Percentiles rank a stretch among this genome's conserved stretches.
Conservation (phyloP, 2,888 invertebrate genomes). For the Cerceris ruficornis region DNA sequence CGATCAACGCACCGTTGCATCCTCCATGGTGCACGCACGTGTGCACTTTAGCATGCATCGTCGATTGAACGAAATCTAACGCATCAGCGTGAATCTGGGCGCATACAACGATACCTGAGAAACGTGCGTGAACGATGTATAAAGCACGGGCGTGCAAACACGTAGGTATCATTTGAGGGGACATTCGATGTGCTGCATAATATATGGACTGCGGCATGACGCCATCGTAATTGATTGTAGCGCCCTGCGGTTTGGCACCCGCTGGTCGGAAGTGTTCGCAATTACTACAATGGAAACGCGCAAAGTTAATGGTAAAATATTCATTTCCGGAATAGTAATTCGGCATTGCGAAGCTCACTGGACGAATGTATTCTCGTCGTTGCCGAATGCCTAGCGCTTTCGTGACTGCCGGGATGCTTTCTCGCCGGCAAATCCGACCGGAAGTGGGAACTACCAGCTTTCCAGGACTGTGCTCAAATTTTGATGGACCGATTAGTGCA, state of each 20-base stretch:
- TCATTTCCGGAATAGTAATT: conserved; percentile 71
- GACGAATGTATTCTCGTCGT: conserved; percentile 33
- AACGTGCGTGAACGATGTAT: conserved; percentile 35
- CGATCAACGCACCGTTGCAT: conserved; percentile 34
- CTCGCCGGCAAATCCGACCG: conserved; percentile 39
- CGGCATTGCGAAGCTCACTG: conserved; percentile 5
- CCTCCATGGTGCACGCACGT: conserved; percentile 23
- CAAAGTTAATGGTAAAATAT: conserved; percentile 77
- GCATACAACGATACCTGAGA: conserved; percentile 27
- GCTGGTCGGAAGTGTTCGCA: conserved; percentile 77
- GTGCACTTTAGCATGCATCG: conserved; percentile 32
- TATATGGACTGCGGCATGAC: conserved; percentile 73
- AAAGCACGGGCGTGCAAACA: conserved; percentile 66
- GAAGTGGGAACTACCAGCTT: conserved; percentile 29
- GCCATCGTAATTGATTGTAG: conserved; percentile 78
- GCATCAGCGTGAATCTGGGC: background rate
- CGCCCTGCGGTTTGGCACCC: conserved; percentile 78
- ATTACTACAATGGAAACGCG: conserved; percentile 77
- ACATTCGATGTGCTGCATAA: conserved; percentile 76
- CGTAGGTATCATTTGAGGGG: conserved; percentile 74
- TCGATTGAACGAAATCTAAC: background rate
- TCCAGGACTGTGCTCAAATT: conserved; percentile 46
- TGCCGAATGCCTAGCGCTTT: background rate
- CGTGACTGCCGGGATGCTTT: conserved; percentile 26
- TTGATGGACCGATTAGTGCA: conserved; percentile 51